Evolutionary conservation across 2,113 vertebrate genomes (phyloP).

Genomic region (Apeltes quadracus): DNA sequence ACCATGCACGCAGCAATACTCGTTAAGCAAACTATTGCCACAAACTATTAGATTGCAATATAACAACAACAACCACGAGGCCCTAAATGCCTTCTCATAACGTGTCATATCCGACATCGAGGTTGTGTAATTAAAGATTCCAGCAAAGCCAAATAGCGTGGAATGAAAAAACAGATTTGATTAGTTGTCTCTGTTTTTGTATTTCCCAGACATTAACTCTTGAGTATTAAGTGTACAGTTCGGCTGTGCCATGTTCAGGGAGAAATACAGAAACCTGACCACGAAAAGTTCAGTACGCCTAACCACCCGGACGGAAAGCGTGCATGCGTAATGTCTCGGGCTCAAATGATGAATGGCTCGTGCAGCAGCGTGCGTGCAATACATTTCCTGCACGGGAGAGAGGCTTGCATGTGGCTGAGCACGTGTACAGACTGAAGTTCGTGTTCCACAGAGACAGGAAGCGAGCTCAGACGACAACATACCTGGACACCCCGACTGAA

Average conservation of each 20-base stretch:
- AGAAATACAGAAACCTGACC: neutral
- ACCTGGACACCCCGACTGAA: conserved; percentile 48
- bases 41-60: neutral
- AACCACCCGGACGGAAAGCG: neutral
- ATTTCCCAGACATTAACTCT: neutral
- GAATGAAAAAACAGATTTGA: conserved; percentile 13
- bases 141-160: conserved; percentile 9
- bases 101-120: conserved; percentile 19
- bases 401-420: neutral
- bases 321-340: conserved; percentile 4
- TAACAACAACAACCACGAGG: conserved; percentile 3
- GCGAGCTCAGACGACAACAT: conserved; percentile 25
- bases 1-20: neutral
- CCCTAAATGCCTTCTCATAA: conserved; percentile 15
- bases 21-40: neutral
- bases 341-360: conserved; percentile 28
- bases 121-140: conserved; percentile 33
- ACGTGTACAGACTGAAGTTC: conserved; percentile 5
- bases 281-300: neutral
- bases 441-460: conserved; percentile 27
- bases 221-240: neutral
- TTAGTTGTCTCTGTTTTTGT: neutral
- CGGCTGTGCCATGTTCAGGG: neutral
- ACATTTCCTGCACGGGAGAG: conserved; percentile 30
- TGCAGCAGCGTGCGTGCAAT: conserved; percentile 16